These are phyloP conservation scores for Stomatorhinus ivindoensis DNA, from an alignment of 2,113 vertebrate species.

Conservation along the genomic window DNA sequence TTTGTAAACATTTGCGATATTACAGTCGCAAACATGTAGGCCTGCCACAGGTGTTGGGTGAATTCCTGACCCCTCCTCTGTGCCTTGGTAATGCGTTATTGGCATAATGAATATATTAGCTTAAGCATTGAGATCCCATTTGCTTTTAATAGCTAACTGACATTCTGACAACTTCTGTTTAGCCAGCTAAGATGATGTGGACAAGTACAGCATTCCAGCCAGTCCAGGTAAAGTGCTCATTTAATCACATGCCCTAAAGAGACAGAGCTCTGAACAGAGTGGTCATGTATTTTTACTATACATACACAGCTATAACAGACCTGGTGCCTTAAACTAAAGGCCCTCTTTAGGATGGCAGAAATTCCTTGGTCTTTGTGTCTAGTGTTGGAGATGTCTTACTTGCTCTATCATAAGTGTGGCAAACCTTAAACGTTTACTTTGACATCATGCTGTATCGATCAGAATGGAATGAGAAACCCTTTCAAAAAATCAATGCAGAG, in stretches of 20 bases:
- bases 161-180: not conserved
- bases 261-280: not conserved
- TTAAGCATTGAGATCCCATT: not conserved
- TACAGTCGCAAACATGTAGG: not conserved
- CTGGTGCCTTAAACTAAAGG: not conserved
- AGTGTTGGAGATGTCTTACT: not conserved
- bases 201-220: not conserved
- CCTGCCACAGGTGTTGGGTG: not conserved
- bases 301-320: not conserved
- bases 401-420: not conserved
- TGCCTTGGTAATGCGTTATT: not conserved
- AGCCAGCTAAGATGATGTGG: not conserved
- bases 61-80: not conserved
- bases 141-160: not conserved
- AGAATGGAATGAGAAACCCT: not conserved
- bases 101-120: not conserved
- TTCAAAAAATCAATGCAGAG: slow-evolving; percentile 3
- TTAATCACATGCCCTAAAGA: not conserved
- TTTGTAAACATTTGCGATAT: no score
- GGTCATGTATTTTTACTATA: not conserved
- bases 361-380: not conserved
- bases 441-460: not conserved
- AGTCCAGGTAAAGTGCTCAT: not conserved
- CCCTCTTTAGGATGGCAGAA: not conserved
- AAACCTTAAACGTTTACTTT: not conserved